Percentiles rank a stretch among this genome's conserved stretches.
These are phyloP conservation scores for Epicampocera succincta DNA, from an alignment of 2,888 invertebrate species.

Conservation along the genomic window DNA sequence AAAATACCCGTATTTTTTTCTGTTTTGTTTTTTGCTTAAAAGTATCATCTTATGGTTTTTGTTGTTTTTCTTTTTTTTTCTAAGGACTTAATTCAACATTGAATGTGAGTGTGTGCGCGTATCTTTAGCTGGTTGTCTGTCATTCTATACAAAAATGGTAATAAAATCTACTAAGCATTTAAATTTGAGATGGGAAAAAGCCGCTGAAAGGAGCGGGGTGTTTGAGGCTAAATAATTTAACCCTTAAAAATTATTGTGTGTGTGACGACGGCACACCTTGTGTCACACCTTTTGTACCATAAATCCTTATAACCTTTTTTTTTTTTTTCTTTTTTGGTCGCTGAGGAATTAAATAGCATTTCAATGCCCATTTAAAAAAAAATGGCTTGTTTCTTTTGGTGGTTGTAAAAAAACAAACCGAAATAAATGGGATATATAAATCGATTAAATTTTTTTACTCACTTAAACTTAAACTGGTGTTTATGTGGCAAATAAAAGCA, in stretches of 20 bases:
- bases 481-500: no score
- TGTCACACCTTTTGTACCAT: slow-evolving; percentile 56
- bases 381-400: neutral
- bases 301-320: slow-evolving; percentile 13
- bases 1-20: slow-evolving; percentile 34
- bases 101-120: neutral
- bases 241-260: slow-evolving; percentile 34
- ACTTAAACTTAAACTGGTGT: neutral
- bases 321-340: slow-evolving; percentile 21
- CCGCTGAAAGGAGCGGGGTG: slow-evolving; percentile 11
- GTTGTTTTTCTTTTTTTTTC: slow-evolving; percentile 28
- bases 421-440: no score
- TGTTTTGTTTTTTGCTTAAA: slow-evolving; percentile 23
- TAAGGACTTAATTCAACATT: slow-evolving; percentile 53
- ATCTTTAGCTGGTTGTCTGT: neutral
- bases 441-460: neutral
- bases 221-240: slow-evolving; percentile 8
- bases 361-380: no score
- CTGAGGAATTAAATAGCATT: slow-evolving; percentile 26
- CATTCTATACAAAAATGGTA: slow-evolving; percentile 32
- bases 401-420: slow-evolving; percentile 3
- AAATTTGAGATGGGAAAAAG: neutral
- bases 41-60: slow-evolving; percentile 24
- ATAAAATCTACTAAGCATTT: slow-evolving; percentile 21
- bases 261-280: slow-evolving; percentile 55